Base-by-base conservation (phyloP, 2,888 invertebrate species). In the Xylocampa areola region DNA sequence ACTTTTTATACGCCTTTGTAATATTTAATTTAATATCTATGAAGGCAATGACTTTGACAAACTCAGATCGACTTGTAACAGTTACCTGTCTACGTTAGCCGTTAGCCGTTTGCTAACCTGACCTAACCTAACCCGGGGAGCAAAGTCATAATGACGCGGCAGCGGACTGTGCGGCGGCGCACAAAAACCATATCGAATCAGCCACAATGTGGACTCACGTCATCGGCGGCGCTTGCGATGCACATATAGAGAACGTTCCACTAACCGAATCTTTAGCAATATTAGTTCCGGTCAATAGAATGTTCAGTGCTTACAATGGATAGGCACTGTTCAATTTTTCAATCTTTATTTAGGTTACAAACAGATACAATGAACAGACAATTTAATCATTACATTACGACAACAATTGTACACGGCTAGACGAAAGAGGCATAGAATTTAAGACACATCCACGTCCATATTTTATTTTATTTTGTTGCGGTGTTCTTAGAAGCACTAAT, bases 101-200 rank as follows among this genome's bases (percentile, higher is more conserved):
- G 7, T 21, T 45, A 60, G 23, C 54, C 40, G 68, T 72, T 54
- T 50, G 53, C 53, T 40, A 72, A 70, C 82, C 76, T 82, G 86
- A 84, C 84, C 88, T 87, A 82, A 62, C 83, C 81, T 82, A 88
- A 89, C 84, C 80, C 77, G 77, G 55, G 57, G 73, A 66, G 81
- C 73, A 72, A 59, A 73, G 80, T 83, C 82, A 84, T 82, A 76
- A 85, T 83, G 86, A 85, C 81, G 79, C 57, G 72, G 76, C 74
- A 73, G 48, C 60, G 60, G 63, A 37, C 50, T 54, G 52, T 54
- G 65, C 59, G 59, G 58, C 40, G 7, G 36, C 55, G 45, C 58
- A 91, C 84, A 92, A 92, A 90, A 92, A 90, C 85, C 89, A 80
- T 85, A 79, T 79, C 91, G 81, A 92, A 93, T 92, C 81, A 79